phyloP scores from a whole-genome alignment of 2,888 invertebrate genomes.

The Acleris emargana region DNA sequence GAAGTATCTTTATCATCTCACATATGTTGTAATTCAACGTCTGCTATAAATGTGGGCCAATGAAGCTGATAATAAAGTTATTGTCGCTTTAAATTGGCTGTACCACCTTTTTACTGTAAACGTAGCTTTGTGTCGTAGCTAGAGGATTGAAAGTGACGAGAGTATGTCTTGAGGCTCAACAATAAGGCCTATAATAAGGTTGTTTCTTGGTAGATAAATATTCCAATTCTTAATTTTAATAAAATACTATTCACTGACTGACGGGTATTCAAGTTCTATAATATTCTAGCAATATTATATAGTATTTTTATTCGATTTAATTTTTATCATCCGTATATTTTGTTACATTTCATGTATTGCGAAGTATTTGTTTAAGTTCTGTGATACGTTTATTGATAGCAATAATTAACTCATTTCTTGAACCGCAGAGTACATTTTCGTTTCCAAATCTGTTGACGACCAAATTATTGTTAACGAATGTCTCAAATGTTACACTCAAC shows the following conservation, averaged over 20 bases:
- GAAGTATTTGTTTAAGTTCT: slow-evolving; percentile 27
- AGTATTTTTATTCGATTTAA: slow-evolving; percentile 18
- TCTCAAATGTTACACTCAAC: slow-evolving; percentile 15
- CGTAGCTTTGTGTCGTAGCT: slow-evolving; percentile 12
- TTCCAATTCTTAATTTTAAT: slow-evolving; percentile 27
- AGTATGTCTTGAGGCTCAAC: background rate
- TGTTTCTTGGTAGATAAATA: slow-evolving; percentile 17
- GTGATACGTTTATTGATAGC: slow-evolving; percentile 24
- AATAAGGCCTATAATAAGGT: background rate
- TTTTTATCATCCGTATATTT: slow-evolving; percentile 13
- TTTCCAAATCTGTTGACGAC: slow-evolving; percentile 6
- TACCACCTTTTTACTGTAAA: no score
- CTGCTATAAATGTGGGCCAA: no score
- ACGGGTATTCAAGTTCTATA: background rate
- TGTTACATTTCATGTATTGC: slow-evolving; percentile 18
- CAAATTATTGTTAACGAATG: slow-evolving; percentile 15
- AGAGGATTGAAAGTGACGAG: background rate
- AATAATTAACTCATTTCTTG: slow-evolving; percentile 11
- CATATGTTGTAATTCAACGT: no score
- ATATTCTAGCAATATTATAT: slow-evolving; percentile 18
- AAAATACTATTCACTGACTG: slow-evolving; percentile 28
- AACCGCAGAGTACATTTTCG: slow-evolving; percentile 13
- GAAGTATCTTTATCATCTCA: no score
- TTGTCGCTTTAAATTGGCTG: no score
- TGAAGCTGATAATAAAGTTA: no score